Conservation (phyloP, 2,797 vertebrate species). For the Yasuhikotakia modesta region DNA sequence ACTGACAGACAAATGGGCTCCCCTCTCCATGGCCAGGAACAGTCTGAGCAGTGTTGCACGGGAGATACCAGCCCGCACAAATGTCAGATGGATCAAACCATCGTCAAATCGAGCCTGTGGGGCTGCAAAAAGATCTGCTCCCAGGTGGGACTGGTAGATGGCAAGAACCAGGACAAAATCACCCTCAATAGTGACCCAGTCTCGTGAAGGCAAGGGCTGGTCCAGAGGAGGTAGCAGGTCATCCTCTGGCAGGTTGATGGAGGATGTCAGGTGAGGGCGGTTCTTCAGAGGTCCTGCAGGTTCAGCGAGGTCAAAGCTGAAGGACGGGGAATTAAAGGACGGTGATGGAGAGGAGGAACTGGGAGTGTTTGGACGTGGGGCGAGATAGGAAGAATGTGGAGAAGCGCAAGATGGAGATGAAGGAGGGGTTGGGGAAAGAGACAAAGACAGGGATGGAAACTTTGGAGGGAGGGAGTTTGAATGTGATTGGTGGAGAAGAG, state of each 20-base stretch:
- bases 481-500: constrained; percentile 79
- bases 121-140: constrained; percentile 85
- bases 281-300: constrained; percentile 69
- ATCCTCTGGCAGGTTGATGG: constrained; percentile 71
- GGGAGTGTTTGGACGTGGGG: constrained; percentile 75
- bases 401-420: constrained; percentile 77
- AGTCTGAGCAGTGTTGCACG: constrained; percentile 84
- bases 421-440: constrained; percentile 77
- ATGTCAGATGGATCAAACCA: constrained; percentile 87
- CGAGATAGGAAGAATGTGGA: constrained; percentile 76
- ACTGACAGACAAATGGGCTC: constrained; percentile 81
- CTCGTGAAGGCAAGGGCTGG: constrained; percentile 82
- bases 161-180: constrained; percentile 90
- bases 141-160: constrained; percentile 86
- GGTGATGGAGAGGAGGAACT: constrained; percentile 71
- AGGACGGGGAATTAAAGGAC: constrained; percentile 72
- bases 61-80: constrained; percentile 86
- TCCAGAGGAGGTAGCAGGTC: constrained; percentile 84
- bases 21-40: constrained; percentile 89
- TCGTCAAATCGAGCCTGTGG: constrained; percentile 87
- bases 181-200: constrained; percentile 87
- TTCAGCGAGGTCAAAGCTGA: constrained; percentile 77
- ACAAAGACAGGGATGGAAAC: constrained; percentile 76
- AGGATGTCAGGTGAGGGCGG: constrained; percentile 62
- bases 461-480: constrained; percentile 81